phyloP scores from a whole-genome alignment of 2,888 invertebrate species.

The Leptopilina drosophilae region DNA sequence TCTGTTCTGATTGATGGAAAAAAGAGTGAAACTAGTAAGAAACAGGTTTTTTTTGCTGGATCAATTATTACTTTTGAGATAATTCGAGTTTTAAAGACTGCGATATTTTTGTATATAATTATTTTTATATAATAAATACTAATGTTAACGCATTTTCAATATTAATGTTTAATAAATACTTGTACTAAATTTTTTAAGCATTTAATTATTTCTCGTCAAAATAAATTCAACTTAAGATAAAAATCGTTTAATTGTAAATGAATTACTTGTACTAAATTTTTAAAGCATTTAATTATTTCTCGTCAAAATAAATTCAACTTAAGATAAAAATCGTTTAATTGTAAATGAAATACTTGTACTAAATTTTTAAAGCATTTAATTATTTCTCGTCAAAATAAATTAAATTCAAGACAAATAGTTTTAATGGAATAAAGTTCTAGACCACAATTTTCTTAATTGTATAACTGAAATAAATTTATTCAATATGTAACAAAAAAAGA shows the following conservation, averaged over 20 bases:
- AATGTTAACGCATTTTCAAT: background rate
- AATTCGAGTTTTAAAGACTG: slow-evolving; percentile 24
- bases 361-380: too few relatives aligned
- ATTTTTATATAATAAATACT: background rate
- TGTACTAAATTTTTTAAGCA: slow-evolving; percentile 8
- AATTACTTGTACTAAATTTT: too few relatives aligned
- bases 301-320: too few relatives aligned
- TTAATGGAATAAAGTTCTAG: too few relatives aligned
- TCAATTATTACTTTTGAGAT: background rate
- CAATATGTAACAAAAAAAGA: slow-evolving; percentile 9
- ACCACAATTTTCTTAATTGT: too few relatives aligned
- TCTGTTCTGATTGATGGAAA: slow-evolving; percentile 2
- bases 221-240: too few relatives aligned
- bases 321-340: too few relatives aligned
- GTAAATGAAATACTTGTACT: too few relatives aligned
- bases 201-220: background rate
- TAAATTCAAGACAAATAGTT: too few relatives aligned
- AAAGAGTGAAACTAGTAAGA: background rate
- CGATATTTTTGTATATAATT: slow-evolving; percentile 10
- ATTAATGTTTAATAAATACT: slow-evolving; percentile 5
- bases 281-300: too few relatives aligned
- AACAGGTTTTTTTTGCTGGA: background rate
- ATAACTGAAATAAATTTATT: background rate
- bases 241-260: too few relatives aligned
- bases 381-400: too few relatives aligned